A percentile compares a stretch with the other conserved stretches of the same genome.
These are phyloP conservation scores for Gastrophysa polygoni DNA, from an alignment of 2,888 invertebrate species.

Conservation along the genomic window DNA sequence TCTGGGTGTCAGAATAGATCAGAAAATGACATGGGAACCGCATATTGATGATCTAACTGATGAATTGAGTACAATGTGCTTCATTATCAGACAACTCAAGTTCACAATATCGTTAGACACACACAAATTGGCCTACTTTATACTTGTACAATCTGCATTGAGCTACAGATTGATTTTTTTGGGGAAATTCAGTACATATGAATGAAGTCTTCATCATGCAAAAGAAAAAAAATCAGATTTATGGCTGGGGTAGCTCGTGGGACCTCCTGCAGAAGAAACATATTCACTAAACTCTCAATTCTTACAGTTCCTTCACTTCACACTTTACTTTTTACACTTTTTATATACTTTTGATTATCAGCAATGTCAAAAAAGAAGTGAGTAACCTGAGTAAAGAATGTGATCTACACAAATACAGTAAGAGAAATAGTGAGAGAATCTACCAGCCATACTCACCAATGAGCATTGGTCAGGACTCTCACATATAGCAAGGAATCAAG, in stretches of 20 bases:
- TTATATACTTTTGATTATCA: neutral
- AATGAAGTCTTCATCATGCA: too few species aligned
- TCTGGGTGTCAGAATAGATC: too few species aligned
- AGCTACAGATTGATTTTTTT: too few species aligned
- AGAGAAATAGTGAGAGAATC: conserved; percentile 4
- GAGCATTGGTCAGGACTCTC: neutral
- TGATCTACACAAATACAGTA: conserved; percentile 9
- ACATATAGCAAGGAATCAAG: conserved; percentile 6
- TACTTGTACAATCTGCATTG: conserved; percentile 17
- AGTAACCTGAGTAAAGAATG: too few species aligned
- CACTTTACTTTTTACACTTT: conserved; percentile 3
- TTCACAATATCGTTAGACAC: conserved; percentile 9
- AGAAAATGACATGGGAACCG: conserved; percentile 12
- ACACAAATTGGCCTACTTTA: conserved; percentile 12
- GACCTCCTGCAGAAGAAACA: too few species aligned
- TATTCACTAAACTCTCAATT: too few species aligned
- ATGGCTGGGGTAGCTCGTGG: conserved; percentile 11
- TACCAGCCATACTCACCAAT: conserved; percentile 6
- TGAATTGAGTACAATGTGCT: conserved; percentile 9
- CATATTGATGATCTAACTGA: neutral
- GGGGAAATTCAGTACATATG: too few species aligned
- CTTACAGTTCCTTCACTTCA: too few species aligned
- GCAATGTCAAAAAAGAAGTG: too few species aligned
- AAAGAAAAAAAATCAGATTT: conserved; percentile 14
- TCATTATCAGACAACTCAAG: conserved; percentile 11